Conservation (phyloP, 2,113 vertebrate genomes). For the Pterophyllum scalare region DNA sequence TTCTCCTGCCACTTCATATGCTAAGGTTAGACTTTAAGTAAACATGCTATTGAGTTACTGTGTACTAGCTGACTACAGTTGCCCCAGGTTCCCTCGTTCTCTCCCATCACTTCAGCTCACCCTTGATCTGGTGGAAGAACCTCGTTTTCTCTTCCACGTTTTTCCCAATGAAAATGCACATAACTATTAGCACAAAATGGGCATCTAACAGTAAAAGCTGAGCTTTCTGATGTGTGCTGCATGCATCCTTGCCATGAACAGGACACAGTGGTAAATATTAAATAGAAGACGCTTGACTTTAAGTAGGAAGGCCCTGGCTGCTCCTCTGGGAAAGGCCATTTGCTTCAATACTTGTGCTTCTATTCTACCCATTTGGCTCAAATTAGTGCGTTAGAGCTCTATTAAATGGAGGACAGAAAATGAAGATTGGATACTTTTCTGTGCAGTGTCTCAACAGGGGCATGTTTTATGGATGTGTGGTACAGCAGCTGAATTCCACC, state of each 20-base stretch:
- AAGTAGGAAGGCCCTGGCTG: conserved; percentile 16
- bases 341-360: conserved; percentile 42
- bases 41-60: conserved; percentile 55
- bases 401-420: conserved; percentile 48
- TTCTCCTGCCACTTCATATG: conserved; percentile 51
- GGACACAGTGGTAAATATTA: conserved; percentile 18
- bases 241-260: neutral
- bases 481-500: conserved; percentile 15
- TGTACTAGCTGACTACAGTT: neutral
- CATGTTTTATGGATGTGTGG: conserved; percentile 59
- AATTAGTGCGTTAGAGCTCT: conserved; percentile 50
- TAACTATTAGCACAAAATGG: conserved; percentile 3
- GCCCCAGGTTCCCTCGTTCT: neutral
- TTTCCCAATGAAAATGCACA: conserved; percentile 22
- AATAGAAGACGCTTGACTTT: conserved; percentile 19
- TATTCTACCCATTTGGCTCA: conserved; percentile 44
- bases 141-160: conserved; percentile 1
- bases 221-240: conserved; percentile 13
- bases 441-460: conserved; percentile 35
- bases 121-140: conserved; percentile 33
- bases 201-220: conserved; percentile 1
- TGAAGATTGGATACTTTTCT: conserved; percentile 61
- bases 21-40: conserved; percentile 55
- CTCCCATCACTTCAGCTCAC: conserved; percentile 18
- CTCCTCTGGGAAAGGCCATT: conserved; percentile 28